These are phyloP conservation scores for Ernsta delagoae DNA, from an alignment of 2,888 invertebrate genomes.

Conservation along the genomic window DNA sequence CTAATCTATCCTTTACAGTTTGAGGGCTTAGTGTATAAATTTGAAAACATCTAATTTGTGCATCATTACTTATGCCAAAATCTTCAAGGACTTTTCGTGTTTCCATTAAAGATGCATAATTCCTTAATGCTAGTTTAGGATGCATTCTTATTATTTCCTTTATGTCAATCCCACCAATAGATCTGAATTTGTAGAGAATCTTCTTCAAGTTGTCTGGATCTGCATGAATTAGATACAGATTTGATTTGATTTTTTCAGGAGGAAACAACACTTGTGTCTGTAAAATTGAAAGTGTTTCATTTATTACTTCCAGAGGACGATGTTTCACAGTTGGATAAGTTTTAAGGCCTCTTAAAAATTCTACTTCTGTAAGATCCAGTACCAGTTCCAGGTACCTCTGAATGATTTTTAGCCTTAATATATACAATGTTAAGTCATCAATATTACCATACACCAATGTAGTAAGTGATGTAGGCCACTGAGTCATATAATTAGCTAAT, in stretches of 20 bases:
- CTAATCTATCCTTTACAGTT: conserved; percentile 67
- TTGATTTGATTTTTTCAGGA: conserved; percentile 69
- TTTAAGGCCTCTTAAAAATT: conserved; percentile 66
- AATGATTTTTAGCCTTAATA: conserved; percentile 70
- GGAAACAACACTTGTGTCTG: conserved; percentile 67
- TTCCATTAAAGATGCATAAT: conserved; percentile 59
- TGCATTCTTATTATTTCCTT: conserved; percentile 72
- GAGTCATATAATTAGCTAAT: conserved; percentile 71
- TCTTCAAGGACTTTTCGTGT: conserved; percentile 67
- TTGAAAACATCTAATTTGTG: conserved; percentile 75
- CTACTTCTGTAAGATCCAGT: conserved; percentile 66
- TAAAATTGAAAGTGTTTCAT: conserved; percentile 67
- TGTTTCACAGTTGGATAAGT: conserved; percentile 79
- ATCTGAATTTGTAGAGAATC: conserved; percentile 61
- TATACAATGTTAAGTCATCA: conserved; percentile 58
- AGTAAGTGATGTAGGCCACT: conserved; percentile 79
- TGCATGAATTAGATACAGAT: conserved; percentile 72
- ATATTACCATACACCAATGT: conserved; percentile 66
- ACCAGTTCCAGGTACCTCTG: conserved; percentile 74
- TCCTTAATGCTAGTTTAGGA: conserved; percentile 72
- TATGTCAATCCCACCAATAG: conserved; percentile 73
- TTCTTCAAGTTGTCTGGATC: conserved; percentile 73
- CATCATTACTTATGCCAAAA: conserved; percentile 67
- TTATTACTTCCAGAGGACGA: conserved; percentile 69
- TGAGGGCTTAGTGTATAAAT: conserved; percentile 64